Evolutionary conservation across 2,797 vertebrate genomes (phyloP).

Genomic region (Valencia hispanica): DNA sequence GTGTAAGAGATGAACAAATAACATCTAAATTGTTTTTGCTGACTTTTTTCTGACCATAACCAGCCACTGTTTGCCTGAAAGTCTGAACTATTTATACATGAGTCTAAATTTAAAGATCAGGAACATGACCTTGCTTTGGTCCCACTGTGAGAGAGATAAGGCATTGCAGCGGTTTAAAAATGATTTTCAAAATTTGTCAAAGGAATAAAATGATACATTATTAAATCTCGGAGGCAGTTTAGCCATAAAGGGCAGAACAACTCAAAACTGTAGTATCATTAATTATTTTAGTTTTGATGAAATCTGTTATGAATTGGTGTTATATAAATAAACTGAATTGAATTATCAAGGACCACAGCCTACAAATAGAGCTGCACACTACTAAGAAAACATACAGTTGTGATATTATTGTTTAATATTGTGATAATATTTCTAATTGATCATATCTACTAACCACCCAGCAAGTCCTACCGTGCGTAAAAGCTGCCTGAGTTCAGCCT

Average conservation of each 20-base stretch:
- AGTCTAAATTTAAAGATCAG: neutral
- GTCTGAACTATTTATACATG: neutral
- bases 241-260: neutral
- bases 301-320: too few relatives aligned
- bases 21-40: neutral
- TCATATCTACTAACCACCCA: neutral
- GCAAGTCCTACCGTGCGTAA: conserved; percentile 81
- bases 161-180: neutral
- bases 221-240: neutral
- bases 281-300: too few relatives aligned
- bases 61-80: neutral
- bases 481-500: conserved; percentile 84
- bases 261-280: neutral
- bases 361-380: neutral
- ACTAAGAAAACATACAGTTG: neutral
- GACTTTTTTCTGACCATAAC: neutral
- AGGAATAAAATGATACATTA: neutral
- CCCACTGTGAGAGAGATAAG: neutral
- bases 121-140: neutral
- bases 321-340: too few relatives aligned
- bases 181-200: neutral
- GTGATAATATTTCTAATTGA: too few relatives aligned
- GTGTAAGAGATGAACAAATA: neutral
- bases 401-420: neutral
- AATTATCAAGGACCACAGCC: neutral